Evolutionary conservation across 1,140 invertebrate species (phyloP).

Genomic region (Brachionus plicatilis): DNA sequence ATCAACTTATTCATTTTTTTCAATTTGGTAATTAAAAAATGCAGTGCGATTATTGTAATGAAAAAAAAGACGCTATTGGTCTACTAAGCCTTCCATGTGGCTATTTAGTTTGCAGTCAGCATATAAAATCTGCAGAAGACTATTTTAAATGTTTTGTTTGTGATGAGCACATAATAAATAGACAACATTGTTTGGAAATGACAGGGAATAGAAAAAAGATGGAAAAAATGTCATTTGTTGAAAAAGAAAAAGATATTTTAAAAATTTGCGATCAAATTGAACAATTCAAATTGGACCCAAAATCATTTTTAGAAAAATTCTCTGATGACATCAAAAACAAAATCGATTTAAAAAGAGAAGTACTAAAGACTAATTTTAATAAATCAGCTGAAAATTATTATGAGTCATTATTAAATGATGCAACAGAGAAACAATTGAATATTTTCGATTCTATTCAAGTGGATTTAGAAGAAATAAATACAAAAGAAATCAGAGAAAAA

Average conservation of each 20-base stretch:
- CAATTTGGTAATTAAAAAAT: too few relatives aligned
- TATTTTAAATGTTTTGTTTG: neutral
- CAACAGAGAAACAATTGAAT: too few relatives aligned
- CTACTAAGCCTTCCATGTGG: neutral
- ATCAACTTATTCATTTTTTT: too few relatives aligned
- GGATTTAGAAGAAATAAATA: neutral
- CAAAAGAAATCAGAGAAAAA: neutral
- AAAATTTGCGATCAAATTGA: too few relatives aligned
- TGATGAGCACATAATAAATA: neutral
- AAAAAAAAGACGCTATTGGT: neutral
- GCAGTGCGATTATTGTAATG: neutral
- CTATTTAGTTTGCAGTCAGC: neutral
- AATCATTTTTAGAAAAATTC: too few relatives aligned
- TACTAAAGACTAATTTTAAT: too few relatives aligned
- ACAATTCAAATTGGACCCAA: too few relatives aligned
- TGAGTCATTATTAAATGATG: too few relatives aligned
- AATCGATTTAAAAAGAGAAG: too few relatives aligned
- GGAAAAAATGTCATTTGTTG: neutral
- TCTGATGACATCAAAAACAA: too few relatives aligned
- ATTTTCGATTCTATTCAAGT: neutral
- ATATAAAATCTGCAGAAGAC: neutral
- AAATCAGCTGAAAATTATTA: too few relatives aligned
- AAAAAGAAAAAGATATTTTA: too few relatives aligned
- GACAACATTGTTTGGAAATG: neutral
- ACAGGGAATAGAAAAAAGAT: neutral